These are phyloP conservation scores for Stigmatopora argus DNA, from an alignment of 2,113 vertebrate species.

Conservation along the genomic window DNA sequence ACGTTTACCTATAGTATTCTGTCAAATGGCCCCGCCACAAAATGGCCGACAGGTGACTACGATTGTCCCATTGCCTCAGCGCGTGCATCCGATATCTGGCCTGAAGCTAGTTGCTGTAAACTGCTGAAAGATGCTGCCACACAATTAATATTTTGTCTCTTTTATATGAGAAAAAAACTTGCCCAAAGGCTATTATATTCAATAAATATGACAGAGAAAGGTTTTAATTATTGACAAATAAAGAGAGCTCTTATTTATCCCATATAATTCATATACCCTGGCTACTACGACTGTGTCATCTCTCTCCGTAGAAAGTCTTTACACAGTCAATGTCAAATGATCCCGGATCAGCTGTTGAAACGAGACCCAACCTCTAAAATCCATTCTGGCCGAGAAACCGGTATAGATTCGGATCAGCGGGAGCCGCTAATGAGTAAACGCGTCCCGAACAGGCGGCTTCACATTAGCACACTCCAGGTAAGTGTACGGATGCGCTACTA, in stretches of 20 bases:
- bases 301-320: background rate
- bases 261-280: background rate
- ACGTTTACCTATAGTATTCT: no score
- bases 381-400: background rate
- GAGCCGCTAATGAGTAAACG: constrained; percentile 13
- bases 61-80: no score
- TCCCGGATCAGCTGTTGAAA: constrained; percentile 47
- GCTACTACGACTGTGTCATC: background rate
- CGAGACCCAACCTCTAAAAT: constrained; percentile 17
- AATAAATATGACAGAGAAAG: no score
- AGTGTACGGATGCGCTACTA: background rate
- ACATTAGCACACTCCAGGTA: constrained; percentile 41
- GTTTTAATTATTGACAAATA: background rate
- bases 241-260: no score
- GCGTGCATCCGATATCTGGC: no score
- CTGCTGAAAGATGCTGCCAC: no score
- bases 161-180: no score
- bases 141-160: no score
- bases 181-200: no score
- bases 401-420: background rate
- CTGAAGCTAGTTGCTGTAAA: no score
- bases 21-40: no score
- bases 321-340: constrained; percentile 52
- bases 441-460: constrained; percentile 13
- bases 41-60: no score